Percentiles rank a stretch among this genome's conserved stretches.
These are phyloP conservation scores for Lophius americanus DNA, from an alignment of 2,797 vertebrate species.

Conservation along the genomic window DNA sequence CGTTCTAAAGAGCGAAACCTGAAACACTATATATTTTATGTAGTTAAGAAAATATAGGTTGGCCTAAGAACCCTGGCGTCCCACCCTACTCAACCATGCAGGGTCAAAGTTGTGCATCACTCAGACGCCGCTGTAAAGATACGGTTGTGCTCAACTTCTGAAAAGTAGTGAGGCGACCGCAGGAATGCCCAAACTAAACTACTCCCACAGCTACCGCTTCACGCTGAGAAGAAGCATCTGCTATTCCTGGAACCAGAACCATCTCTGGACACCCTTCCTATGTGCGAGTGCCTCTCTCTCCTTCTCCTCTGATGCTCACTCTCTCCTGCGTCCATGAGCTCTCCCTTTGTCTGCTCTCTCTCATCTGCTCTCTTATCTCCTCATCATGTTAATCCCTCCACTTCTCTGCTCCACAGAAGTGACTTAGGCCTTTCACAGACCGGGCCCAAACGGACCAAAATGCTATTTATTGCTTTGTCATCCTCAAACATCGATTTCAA, in stretches of 20 bases:
- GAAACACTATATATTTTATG: no score
- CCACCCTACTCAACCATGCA: neutral
- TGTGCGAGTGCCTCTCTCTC: constrained; percentile 27
- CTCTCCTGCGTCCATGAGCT: neutral
- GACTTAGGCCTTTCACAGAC: constrained; percentile 47
- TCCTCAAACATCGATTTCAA: constrained; percentile 63
- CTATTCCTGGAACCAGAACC: constrained; percentile 54
- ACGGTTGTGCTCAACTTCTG: constrained; percentile 40
- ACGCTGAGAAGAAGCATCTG: constrained; percentile 61
- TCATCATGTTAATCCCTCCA: constrained; percentile 32
- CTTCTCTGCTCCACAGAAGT: constrained; percentile 28
- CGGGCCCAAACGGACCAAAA: constrained; percentile 44
- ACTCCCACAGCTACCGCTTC: constrained; percentile 42
- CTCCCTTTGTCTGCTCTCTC: neutral
- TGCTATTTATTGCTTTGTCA: constrained; percentile 39
- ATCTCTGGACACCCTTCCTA: constrained; percentile 11
- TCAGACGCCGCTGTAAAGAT: constrained; percentile 22
- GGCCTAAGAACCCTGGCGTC: no score
- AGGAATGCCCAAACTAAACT: constrained; percentile 61
- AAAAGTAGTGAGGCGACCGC: constrained; percentile 36
- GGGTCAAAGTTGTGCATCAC: constrained; percentile 35
- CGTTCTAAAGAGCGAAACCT: no score
- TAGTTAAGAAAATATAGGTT: no score
- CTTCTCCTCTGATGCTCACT: constrained; percentile 8
- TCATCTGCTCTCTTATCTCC: constrained; percentile 20